Conservation (phyloP, 1,140 invertebrate genomes). For the Drosophila lacteicornis region DNA sequence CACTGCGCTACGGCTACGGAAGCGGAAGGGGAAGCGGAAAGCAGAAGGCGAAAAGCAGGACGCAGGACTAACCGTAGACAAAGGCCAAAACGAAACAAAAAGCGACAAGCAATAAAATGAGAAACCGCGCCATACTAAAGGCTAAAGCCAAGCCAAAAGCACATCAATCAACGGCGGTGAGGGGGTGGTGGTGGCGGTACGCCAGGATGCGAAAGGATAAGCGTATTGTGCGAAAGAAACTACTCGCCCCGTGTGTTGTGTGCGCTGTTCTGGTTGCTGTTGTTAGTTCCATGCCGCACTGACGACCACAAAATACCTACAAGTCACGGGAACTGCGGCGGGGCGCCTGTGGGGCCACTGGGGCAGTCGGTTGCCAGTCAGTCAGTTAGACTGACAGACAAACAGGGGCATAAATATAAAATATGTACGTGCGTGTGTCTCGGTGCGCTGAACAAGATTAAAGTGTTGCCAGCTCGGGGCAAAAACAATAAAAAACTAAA, state of each 20-base stretch:
- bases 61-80: constrained; percentile 50
- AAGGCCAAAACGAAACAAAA: constrained; percentile 66
- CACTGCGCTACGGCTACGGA: constrained; percentile 12
- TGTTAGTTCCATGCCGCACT: constrained; percentile 61
- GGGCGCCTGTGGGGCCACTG: not conserved
- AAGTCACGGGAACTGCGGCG: constrained; percentile 48
- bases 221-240: constrained; percentile 68
- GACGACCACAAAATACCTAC: constrained; percentile 76
- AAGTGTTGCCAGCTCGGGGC: constrained; percentile 62
- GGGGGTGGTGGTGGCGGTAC: not conserved
- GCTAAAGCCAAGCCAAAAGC: constrained; percentile 57
- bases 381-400: constrained; percentile 58
- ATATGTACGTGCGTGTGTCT: constrained; percentile 56
- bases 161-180: constrained; percentile 72
- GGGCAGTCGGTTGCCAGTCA: constrained; percentile 25
- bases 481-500: constrained; percentile 44
- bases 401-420: constrained; percentile 79
- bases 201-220: constrained; percentile 56
- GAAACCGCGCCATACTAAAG: constrained; percentile 61
- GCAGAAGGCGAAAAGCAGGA: constrained; percentile 10
- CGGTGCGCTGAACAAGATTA: constrained; percentile 71
- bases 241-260: constrained; percentile 19
- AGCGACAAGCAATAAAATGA: constrained; percentile 74
- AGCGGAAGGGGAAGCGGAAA: constrained; percentile 26
- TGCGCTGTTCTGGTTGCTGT: constrained; percentile 40